Percentiles rank a stretch among this genome's conserved stretches.
phyloP scores from a whole-genome alignment of 2,888 invertebrate species.

The Ethmia dodecea region DNA sequence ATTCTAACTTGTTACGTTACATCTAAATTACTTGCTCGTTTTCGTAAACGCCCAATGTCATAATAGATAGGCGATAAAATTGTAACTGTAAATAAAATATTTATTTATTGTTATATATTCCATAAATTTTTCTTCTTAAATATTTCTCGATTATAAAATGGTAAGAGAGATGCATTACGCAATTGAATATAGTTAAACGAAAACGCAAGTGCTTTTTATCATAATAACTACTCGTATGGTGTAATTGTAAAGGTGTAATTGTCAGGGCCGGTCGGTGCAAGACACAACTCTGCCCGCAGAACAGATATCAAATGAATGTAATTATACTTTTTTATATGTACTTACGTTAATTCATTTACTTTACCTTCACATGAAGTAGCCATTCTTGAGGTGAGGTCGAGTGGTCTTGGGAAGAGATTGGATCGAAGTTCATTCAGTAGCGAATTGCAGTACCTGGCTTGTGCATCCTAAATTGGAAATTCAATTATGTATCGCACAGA shows the following conservation, averaged over 20 bases:
- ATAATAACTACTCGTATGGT: conserved; percentile 41
- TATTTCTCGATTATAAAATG: conserved; percentile 72
- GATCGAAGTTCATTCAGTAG: conserved; percentile 40
- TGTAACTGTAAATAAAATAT: conserved; percentile 75
- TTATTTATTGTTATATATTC: conserved; percentile 76
- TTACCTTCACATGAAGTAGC: conserved; percentile 37
- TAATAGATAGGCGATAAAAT: conserved; percentile 72
- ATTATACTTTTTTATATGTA: conserved; percentile 48
- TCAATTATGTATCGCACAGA: conserved; percentile 72
- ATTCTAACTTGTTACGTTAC: conserved; percentile 14
- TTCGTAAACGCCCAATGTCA: conserved; percentile 39
- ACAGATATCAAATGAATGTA: conserved; percentile 30
- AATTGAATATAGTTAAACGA: conserved; percentile 53
- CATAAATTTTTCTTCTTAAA: conserved; percentile 70
- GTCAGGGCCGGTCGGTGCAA: conserved; percentile 20
- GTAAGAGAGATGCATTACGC: conserved; percentile 65
- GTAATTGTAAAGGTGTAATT: conserved; percentile 42
- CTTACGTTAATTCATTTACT: conserved; percentile 39
- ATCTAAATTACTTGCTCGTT: conserved; percentile 5
- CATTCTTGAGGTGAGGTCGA: conserved; percentile 13
- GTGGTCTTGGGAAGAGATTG: conserved; percentile 27
- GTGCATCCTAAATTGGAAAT: conserved; percentile 61
- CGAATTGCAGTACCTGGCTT: conserved; percentile 51
- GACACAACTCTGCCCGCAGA: conserved; percentile 13
- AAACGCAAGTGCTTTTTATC: conserved; percentile 67